Evolutionary conservation across 1,140 invertebrate species (phyloP).

Genomic region (Colletes gigas): DNA sequence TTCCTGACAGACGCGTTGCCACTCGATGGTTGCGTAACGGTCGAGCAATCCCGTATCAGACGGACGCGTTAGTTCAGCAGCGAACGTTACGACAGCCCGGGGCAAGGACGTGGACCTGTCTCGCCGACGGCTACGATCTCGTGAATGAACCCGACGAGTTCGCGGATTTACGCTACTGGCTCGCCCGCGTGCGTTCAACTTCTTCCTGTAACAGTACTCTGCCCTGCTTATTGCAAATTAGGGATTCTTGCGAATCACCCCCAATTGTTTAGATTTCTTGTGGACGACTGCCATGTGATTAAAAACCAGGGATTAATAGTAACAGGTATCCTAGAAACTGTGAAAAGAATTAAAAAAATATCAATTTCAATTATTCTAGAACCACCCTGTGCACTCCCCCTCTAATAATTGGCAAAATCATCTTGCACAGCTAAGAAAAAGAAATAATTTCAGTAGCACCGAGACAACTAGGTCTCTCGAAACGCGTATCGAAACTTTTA

Average conservation of each 20-base stretch:
- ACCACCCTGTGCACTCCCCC: no score
- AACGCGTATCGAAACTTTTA: neutral
- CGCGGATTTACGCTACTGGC: conserved; percentile 43
- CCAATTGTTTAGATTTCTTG: no score
- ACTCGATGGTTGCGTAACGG: conserved; percentile 43
- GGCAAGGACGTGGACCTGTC: conserved; percentile 76
- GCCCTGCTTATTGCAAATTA: no score
- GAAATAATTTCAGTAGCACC: no score
- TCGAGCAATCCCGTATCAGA: conserved; percentile 23
- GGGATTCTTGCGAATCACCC: no score
- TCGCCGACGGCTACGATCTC: conserved; percentile 69
- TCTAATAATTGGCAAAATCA: no score
- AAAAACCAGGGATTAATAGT: no score
- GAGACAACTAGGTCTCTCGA: neutral
- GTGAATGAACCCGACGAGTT: conserved; percentile 72
- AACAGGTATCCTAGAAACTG: no score
- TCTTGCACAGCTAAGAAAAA: no score
- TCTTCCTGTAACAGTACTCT: neutral
- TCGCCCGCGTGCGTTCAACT: conserved; percentile 29
- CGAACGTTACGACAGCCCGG: conserved; percentile 57
- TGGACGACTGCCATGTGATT: no score
- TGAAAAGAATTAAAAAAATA: no score
- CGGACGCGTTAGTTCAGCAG: conserved; percentile 41
- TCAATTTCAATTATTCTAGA: no score
- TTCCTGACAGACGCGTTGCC: conserved; percentile 1